These are phyloP conservation scores for Bos javanicus DNA, from an alignment of 2,113 vertebrate species.

Conservation along the genomic window DNA sequence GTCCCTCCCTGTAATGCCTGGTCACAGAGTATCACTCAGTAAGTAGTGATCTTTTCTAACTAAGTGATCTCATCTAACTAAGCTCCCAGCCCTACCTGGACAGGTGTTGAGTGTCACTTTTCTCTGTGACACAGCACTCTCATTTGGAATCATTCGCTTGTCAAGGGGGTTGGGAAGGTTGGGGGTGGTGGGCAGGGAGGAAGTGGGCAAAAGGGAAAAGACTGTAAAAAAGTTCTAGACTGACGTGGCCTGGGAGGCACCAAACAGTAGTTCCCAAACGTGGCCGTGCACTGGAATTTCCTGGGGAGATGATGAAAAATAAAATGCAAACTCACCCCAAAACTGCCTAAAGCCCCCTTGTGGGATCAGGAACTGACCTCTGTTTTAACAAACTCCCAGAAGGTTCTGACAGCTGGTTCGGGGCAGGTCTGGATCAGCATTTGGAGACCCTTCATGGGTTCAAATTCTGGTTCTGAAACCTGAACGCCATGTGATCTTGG, in stretches of 20 bases:
- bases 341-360: not conserved
- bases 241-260: accelerated
- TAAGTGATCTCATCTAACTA: not conserved
- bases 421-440: not conserved
- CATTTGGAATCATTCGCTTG: not conserved
- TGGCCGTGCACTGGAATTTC: not conserved
- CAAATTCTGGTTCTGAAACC: not conserved
- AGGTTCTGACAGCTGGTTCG: not conserved
- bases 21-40: not conserved
- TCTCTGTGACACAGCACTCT: not conserved
- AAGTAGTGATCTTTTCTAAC: not conserved
- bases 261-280: not conserved
- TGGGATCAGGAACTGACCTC: not conserved
- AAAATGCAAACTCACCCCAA: not conserved
- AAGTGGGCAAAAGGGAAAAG: not conserved
- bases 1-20: not conserved
- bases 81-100: not conserved
- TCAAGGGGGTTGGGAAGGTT: not conserved
- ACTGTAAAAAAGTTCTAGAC: not conserved
- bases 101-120: not conserved
- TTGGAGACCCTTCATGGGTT: not conserved
- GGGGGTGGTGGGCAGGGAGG: accelerated
- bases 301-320: not conserved
- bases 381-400: not conserved
- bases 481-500: not conserved